phyloP scores from a whole-genome alignment of 2,888 invertebrate species.

The Pammene fasciana region DNA sequence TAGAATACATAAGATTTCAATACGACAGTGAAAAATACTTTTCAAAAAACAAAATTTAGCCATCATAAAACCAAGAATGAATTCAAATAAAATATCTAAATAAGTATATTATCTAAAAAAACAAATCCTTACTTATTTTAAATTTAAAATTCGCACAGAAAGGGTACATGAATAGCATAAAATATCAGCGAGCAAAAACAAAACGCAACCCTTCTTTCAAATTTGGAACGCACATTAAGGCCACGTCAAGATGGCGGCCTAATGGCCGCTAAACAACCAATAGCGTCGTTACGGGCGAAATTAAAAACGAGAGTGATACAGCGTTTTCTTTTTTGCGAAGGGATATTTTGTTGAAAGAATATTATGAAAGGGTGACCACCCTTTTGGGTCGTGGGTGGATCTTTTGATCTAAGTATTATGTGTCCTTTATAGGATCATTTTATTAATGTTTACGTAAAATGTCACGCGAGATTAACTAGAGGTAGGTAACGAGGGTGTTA shows the following conservation, averaged over 20 bases:
- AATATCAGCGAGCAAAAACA: conserved; percentile 16
- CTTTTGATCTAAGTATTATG: conserved; percentile 51
- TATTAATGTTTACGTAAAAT: conserved; percentile 36
- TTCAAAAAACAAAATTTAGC: no score
- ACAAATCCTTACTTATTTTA: neutral
- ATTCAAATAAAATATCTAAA: neutral
- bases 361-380: conserved; percentile 71
- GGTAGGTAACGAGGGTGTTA: conserved; percentile 23
- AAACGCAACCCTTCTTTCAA: conserved; percentile 30
- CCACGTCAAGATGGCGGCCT: conserved; percentile 39
- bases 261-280: conserved; percentile 69
- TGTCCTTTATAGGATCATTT: conserved; percentile 56
- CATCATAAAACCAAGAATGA: no score
- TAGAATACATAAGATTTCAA: no score
- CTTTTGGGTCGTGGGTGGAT: conserved; percentile 69
- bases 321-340: conserved; percentile 80
- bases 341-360: conserved; percentile 78
- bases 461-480: conserved; percentile 29
- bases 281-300: conserved; percentile 79
- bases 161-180: conserved; percentile 1
- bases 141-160: conserved; percentile 1
- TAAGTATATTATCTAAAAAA: neutral
- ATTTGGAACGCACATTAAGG: conserved; percentile 35
- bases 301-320: conserved; percentile 81
- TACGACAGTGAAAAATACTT: no score